These are phyloP conservation scores for Eulemur macaco DNA, from an alignment of 2,113 vertebrate genomes.

Conservation along the genomic window DNA sequence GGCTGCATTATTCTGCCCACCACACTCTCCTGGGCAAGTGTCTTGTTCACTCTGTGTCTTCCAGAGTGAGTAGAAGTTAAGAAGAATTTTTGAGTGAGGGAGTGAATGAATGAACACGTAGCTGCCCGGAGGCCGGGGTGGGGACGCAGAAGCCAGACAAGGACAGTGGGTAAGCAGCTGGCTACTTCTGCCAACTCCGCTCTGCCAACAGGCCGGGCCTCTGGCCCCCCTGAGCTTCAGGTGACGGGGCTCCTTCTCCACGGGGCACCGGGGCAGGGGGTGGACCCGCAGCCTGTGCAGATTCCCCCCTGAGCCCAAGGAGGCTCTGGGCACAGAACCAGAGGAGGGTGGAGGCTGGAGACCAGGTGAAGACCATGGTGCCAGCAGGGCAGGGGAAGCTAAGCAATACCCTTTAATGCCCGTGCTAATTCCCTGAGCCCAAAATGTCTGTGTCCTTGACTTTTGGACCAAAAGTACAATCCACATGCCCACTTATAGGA, in stretches of 20 bases:
- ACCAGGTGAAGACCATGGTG: not conserved
- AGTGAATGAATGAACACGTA: not conserved
- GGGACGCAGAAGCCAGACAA: not conserved
- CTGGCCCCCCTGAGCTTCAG: not conserved
- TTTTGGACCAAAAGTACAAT: not conserved
- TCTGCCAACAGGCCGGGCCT: not conserved
- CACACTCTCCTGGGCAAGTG: not conserved
- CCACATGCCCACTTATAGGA: not conserved
- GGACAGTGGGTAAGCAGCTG: not conserved
- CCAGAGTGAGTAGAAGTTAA: not conserved
- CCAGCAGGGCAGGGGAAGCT: not conserved
- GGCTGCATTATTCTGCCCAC: not conserved
- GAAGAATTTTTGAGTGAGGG: not conserved
- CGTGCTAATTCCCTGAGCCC: not conserved
- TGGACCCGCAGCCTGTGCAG: not conserved
- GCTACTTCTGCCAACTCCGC: not conserved
- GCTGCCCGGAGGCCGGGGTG: not conserved
- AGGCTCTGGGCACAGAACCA: not conserved
- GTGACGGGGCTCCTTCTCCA: not conserved
- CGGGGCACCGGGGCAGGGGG: fast-evolving
- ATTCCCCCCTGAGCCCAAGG: not conserved
- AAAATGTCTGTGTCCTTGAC: not conserved
- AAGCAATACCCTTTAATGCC: no score
- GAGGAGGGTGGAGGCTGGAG: not conserved
- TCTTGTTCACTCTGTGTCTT: not conserved